These are phyloP conservation scores for Cosmorhoe ocellata DNA, from an alignment of 2,888 invertebrate genomes.

Conservation along the genomic window DNA sequence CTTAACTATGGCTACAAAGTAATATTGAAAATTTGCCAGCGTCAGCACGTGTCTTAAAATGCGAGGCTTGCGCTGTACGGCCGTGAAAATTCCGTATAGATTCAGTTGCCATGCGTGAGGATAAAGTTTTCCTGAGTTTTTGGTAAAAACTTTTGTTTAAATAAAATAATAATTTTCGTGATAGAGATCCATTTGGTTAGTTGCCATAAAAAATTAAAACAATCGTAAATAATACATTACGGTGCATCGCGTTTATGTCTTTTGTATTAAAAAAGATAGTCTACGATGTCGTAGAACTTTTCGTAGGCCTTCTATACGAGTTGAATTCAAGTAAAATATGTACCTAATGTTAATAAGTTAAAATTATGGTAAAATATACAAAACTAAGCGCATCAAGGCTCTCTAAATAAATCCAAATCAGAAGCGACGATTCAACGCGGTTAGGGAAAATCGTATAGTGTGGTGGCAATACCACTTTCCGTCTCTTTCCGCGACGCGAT, in stretches of 20 bases:
- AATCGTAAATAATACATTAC: background rate
- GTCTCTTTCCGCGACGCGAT: constrained; percentile 30
- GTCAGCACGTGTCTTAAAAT: constrained; percentile 20
- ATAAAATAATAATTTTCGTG: no score
- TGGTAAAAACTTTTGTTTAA: background rate
- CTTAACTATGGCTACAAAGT: background rate
- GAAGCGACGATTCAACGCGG: no score
- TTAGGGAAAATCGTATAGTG: background rate
- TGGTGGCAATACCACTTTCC: constrained; percentile 32
- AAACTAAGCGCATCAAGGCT: no score
- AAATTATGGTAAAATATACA: no score
- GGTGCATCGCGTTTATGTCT: background rate
- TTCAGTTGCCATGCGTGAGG: constrained; percentile 8
- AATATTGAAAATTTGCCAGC: constrained; percentile 21
- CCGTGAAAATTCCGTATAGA: background rate
- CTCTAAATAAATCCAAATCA: no score
- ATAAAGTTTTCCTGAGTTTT: constrained; percentile 5
- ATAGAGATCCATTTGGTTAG: no score
- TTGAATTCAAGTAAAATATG: no score
- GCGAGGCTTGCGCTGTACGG: constrained; percentile 5
- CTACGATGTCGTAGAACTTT: background rate
- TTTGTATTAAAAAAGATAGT: background rate
- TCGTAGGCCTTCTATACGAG: background rate
- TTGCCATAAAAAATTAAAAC: no score
- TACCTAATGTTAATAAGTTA: no score